Conservation (phyloP, 2,888 invertebrate species). For the Amphimallon solstitiale region DNA sequence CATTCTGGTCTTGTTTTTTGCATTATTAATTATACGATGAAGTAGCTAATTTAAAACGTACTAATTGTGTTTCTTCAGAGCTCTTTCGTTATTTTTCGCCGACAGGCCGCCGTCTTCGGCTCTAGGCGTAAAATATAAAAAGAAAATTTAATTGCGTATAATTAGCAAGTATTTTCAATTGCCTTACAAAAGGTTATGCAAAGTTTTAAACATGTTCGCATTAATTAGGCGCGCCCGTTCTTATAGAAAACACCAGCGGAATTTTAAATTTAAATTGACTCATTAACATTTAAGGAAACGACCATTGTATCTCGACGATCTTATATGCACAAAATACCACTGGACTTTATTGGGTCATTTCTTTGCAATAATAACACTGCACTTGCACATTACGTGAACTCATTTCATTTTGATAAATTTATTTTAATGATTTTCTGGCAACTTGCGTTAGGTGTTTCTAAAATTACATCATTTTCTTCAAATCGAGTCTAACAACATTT, state of each 20-base stretch:
- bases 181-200: slow-evolving; percentile 13
- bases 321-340: not conserved
- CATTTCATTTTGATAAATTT: too few relatives aligned
- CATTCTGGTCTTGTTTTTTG: too few relatives aligned
- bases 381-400: too few relatives aligned
- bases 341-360: too few relatives aligned
- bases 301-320: not conserved
- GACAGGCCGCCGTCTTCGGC: not conserved
- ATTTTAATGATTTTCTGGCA: too few relatives aligned
- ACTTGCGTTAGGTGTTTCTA: too few relatives aligned
- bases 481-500: too few relatives aligned
- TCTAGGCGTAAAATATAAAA: not conserved
- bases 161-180: slow-evolving; percentile 22
- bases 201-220: slow-evolving; percentile 16
- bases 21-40: too few relatives aligned
- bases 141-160: slow-evolving; percentile 17
- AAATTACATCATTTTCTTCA: too few relatives aligned
- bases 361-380: too few relatives aligned
- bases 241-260: slow-evolving; percentile 3
- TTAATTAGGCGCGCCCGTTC: slow-evolving; percentile 3
- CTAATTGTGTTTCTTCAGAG: slow-evolving; percentile 15
- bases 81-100: not conserved
- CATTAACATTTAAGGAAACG: slow-evolving; percentile 13
- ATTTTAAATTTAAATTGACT: slow-evolving; percentile 20
- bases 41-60: slow-evolving; percentile 16